Base-by-base conservation (phyloP, 2,113 vertebrate genomes). In the Climacteris rufus region DNA sequence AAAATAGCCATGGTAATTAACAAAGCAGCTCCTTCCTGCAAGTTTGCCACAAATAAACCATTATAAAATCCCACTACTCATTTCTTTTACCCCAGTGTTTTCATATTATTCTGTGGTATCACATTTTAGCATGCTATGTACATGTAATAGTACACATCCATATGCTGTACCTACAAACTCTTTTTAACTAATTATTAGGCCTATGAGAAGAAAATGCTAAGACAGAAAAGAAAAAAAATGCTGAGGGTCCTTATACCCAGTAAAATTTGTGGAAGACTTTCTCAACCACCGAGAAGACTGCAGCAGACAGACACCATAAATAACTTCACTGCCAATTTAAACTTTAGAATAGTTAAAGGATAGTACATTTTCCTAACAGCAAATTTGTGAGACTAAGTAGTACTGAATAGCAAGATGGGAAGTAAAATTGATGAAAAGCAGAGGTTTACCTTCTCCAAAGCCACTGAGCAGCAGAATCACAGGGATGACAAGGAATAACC, bases 291-390 rank as follows among this genome's bases (percentile, higher is more conserved):
- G 37, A 56, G 65, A 65, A 68, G 52, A 17, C 28, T 15, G 27
- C 3, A 17, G 65, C 63, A 80, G n/a, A 79, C 1, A 87, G 16
- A 24, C 47, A 74, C 11, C 60, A 37, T 12, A 90, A 90, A 30
- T 71, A 94, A 95, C 85, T 79, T 83, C 10, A 90, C 33, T 84
- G 74, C 77, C 91, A 82, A 93, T 66, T 90, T 91, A 54, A 37
- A 91, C 42, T 65, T 65, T 24, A 83, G 59, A 68, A 66, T 54
- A 87, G 27, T n/a, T 82, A 27, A 90, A 74, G 31, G 57, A 37
- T 56, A 60, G 44, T 30, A 39, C 4, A 16, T 37, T 79, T 85
- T 54, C 92, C 4, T 61, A 63, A 89, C 75, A 19, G 10, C 57
- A 39, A 24, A 33, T 83, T 61, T 75, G 47, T 59, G 40, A 95